A percentile compares a stretch with the other conserved stretches of the same genome.
These are phyloP conservation scores for Erethizon dorsatum DNA, from an alignment of 2,797 vertebrate species.

Conservation along the genomic window DNA sequence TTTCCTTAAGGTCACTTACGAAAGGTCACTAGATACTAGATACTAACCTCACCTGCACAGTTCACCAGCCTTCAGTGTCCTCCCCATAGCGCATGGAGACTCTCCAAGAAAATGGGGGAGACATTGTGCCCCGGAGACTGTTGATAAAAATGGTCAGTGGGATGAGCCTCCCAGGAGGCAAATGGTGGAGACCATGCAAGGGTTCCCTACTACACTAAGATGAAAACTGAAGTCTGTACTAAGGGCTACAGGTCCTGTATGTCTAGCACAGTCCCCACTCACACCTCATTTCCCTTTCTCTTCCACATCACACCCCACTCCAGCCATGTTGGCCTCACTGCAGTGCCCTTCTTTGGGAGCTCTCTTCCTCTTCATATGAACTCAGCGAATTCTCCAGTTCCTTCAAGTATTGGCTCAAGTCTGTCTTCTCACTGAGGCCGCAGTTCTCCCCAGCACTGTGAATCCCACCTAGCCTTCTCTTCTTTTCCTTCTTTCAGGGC, in stretches of 20 bases:
- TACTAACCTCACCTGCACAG: background rate
- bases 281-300: background rate
- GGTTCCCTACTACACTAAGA: background rate
- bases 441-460: background rate
- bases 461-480: background rate
- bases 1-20: slow-evolving; percentile 2
- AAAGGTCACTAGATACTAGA: too few species aligned
- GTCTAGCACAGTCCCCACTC: background rate
- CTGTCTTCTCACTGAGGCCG: background rate
- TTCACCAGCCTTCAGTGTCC: background rate
- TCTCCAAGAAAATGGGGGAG: background rate
- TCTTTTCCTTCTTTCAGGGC: background rate
- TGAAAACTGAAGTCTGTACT: background rate
- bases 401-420: background rate
- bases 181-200: background rate
- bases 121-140: too few species aligned
- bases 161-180: background rate
- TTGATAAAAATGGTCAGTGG: background rate
- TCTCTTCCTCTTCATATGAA: background rate
- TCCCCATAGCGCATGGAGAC: background rate
- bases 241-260: background rate
- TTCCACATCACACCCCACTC: background rate
- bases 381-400: background rate
- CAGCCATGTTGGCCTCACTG: background rate
- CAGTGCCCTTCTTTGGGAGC: background rate